Evolutionary conservation across 1,140 invertebrate genomes (phyloP).

Genomic region (Brachionus sp.): DNA sequence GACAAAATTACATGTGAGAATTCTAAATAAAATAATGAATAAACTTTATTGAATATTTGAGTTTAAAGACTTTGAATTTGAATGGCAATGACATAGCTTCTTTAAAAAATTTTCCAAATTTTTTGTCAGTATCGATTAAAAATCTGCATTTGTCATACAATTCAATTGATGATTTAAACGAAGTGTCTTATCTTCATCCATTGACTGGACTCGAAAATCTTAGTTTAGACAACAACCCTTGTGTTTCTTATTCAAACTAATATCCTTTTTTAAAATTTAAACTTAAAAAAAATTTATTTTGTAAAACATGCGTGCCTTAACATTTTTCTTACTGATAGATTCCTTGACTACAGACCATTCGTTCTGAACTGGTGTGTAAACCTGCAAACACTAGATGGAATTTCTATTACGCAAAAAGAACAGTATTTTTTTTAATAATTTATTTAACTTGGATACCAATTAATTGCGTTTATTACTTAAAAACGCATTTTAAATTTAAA

Average conservation of each 20-base stretch:
- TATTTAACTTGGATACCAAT: conserved; percentile 5
- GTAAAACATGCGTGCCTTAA: conserved; percentile 48
- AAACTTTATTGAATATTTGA: conserved; percentile 49
- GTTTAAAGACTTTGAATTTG: conserved; percentile 72
- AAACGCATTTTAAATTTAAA: background rate
- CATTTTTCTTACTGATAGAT: conserved; percentile 46
- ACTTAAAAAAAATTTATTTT: background rate
- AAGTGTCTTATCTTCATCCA: conserved; percentile 70
- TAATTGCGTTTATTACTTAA: conserved; percentile 9
- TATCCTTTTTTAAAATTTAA: conserved; percentile 52
- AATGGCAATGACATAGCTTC: conserved; percentile 80
- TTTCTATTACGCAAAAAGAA: conserved; percentile 80
- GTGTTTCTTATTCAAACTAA: conserved; percentile 63
- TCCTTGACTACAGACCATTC: conserved; percentile 83
- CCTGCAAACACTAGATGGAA: conserved; percentile 80
- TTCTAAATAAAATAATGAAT: conserved; percentile 77
- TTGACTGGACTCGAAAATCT: conserved; percentile 72
- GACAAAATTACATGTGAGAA: conserved; percentile 78
- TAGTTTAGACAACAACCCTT: conserved; percentile 79
- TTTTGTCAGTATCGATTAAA: conserved; percentile 71
- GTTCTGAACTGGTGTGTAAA: conserved; percentile 86
- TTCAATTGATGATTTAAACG: conserved; percentile 77
- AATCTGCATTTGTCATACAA: conserved; percentile 78
- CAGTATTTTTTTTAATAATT: conserved; percentile 63
- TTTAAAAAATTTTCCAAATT: conserved; percentile 74